Conservation (phyloP, 2,888 invertebrate species). For the Agrilus cyanescens region DNA sequence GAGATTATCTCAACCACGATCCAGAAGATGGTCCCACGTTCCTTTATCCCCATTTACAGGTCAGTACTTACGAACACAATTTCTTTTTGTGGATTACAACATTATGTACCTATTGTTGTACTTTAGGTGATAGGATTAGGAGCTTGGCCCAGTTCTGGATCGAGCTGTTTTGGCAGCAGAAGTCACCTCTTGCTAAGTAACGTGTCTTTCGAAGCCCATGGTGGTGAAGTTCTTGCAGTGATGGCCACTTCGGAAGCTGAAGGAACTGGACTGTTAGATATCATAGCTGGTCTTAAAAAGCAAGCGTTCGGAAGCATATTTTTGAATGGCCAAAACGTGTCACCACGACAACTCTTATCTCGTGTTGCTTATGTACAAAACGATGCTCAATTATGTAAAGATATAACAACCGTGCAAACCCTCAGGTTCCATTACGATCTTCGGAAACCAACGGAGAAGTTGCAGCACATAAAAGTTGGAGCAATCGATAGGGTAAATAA, state of each 20-base stretch:
- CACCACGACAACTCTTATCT: slow-evolving; percentile 54
- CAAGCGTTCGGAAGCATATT: slow-evolving; percentile 62
- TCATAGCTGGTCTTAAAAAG: slow-evolving; percentile 61
- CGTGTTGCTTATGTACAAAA: slow-evolving; percentile 65
- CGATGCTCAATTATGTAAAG: slow-evolving; percentile 66
- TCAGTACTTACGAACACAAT: slow-evolving; percentile 26
- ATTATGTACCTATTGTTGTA: neutral
- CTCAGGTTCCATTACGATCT: slow-evolving; percentile 73
- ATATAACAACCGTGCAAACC: slow-evolving; percentile 84
- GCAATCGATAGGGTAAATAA: slow-evolving; percentile 57
- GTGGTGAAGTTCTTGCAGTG: slow-evolving; percentile 82
- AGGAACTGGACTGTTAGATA: slow-evolving; percentile 75
- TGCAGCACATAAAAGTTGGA: slow-evolving; percentile 55
- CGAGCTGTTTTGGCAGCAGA: slow-evolving; percentile 19
- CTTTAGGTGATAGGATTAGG: slow-evolving; percentile 18
- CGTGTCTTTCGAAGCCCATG: slow-evolving; percentile 77
- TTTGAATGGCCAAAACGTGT: slow-evolving; percentile 76
- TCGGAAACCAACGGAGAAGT: slow-evolving; percentile 48
- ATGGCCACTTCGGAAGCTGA: slow-evolving; percentile 82
- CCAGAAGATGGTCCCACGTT: slow-evolving; percentile 39
- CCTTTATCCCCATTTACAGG: slow-evolving; percentile 53
- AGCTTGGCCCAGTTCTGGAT: slow-evolving; percentile 14
- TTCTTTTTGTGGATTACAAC: neutral
- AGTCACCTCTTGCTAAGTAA: slow-evolving; percentile 41
- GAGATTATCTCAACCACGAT: slow-evolving; percentile 45